Base-by-base conservation (phyloP, 2,888 invertebrate species). In the Drepana falcataria region DNA sequence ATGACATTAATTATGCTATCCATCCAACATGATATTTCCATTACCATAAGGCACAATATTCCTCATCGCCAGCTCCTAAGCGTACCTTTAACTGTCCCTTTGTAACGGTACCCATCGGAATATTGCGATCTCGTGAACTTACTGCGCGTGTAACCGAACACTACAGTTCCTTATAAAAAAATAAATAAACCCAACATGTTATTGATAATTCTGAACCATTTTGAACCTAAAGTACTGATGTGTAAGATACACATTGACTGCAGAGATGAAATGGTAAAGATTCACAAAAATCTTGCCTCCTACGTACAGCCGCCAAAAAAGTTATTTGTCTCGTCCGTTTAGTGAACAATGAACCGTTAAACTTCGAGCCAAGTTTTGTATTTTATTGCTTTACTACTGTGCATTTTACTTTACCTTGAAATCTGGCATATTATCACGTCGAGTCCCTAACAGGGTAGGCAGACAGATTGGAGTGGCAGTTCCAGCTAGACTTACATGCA, bases 311-410 rank as follows among this genome's bases (percentile, higher is more conserved):
- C 73, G 75, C 76, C 78, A 77, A 83, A 81, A 79, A 79, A 71
- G 71, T 79, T 83, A 84, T 86, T 87, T 87, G 85, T 82, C 81
- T 76, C 74, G 71, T 79, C 77, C 80, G 74, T 82, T 83, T 79
- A 77, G 72, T 70, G 68, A 81, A 84, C 83, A 83, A 83, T 81
- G 73, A 75, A 85, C 89, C 87, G 89, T 89, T 89, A 87, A 78
- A 70, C 69, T 76, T 66, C 83, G 82, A 79, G 73, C 68, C 68
- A 63, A 40, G 7, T 4, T 40, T 3, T 40, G 40, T 49, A 1
- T 5, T 35, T 51, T 34, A 40, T 34, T 51, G 33, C 40, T 44
- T 44, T 44, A 44, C 44, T 44, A 44, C 9, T 9, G 5, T 2
- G 5, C 9, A 9, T 2, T 9, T 40, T 40, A 21, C 21, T 21